Evolutionary conservation across 2,113 vertebrate species (phyloP).

Genomic region (Pomatostomus ruficeps): DNA sequence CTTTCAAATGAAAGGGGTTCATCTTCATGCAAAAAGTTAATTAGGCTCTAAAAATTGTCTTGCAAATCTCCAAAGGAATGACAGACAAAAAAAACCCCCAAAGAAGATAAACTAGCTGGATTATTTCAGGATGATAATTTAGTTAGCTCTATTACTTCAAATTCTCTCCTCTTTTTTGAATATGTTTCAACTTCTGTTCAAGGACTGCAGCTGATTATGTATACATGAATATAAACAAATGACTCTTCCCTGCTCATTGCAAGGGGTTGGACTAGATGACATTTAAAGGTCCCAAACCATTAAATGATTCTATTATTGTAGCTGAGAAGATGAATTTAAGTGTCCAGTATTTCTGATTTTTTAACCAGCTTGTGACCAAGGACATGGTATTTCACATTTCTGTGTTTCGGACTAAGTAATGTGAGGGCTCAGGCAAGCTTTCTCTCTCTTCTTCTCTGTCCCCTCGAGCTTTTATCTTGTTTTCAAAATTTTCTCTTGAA

Average conservation of each 20-base stretch:
- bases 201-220: not conserved
- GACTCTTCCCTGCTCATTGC: not conserved
- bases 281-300: not conserved
- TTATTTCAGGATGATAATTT: not conserved
- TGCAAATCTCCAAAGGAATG: not conserved
- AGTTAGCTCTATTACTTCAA: not conserved
- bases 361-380: not conserved
- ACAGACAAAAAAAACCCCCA: not conserved
- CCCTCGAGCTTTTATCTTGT: not conserved
- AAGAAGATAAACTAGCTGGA: not conserved
- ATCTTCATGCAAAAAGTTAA: not conserved
- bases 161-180: not conserved
- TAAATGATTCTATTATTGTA: not conserved
- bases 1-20: constrained; percentile 34
- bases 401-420: not conserved
- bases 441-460: not conserved
- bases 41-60: constrained; percentile 7
- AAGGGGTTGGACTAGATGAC: not conserved
- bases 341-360: not conserved
- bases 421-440: not conserved
- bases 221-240: not conserved
- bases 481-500: constrained; percentile 22
- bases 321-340: not conserved
- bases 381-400: not conserved
- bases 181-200: not conserved